Evolutionary conservation across 2,888 invertebrate genomes (phyloP).

Genomic region (Heliconius cydno): DNA sequence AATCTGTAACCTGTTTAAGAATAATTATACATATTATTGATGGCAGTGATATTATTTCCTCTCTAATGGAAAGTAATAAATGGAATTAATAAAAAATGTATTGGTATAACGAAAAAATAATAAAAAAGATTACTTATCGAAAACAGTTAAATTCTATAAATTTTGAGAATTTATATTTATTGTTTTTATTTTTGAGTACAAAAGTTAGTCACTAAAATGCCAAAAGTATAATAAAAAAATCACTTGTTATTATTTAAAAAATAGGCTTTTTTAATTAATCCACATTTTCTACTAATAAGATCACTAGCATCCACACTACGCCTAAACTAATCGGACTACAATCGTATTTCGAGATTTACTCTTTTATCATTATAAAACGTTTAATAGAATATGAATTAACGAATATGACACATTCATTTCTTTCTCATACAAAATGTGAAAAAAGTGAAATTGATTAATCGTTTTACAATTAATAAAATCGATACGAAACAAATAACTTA

Average conservation of each 20-base stretch:
- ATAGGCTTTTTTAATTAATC: neutral
- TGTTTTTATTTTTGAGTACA: neutral
- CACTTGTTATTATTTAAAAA: neutral
- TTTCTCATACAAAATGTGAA: neutral
- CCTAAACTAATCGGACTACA: neutral
- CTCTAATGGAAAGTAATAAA: constrained; percentile 1
- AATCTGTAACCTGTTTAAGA: neutral
- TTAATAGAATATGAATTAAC: neutral
- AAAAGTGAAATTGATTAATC: neutral
- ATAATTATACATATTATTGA: neutral
- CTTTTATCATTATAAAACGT: neutral
- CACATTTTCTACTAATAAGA: neutral
- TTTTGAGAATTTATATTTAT: neutral
- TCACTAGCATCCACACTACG: neutral
- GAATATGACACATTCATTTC: neutral
- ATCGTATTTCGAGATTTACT: neutral
- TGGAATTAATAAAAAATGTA: neutral
- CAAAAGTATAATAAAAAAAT: neutral
- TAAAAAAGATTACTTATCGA: neutral
- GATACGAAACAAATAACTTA: neutral
- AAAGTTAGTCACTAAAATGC: constrained; percentile 10
- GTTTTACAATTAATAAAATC: neutral
- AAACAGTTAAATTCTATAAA: neutral
- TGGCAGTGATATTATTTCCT: constrained; percentile 3
- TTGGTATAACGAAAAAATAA: neutral